These are phyloP conservation scores for Anableps anableps DNA, from an alignment of 2,797 vertebrate genomes.

Conservation along the genomic window DNA sequence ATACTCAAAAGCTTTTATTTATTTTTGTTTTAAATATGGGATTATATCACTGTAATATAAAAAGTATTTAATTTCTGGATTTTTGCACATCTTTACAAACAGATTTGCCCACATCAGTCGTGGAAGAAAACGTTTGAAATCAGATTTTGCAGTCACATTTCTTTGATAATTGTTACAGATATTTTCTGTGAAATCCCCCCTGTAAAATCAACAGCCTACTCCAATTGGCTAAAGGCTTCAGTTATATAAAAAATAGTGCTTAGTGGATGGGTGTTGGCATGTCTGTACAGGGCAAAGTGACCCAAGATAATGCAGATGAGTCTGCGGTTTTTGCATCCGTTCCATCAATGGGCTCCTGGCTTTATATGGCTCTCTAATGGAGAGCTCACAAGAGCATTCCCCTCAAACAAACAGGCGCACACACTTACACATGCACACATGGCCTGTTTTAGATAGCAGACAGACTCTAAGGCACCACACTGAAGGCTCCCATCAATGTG, in stretches of 20 bases:
- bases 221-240: neutral
- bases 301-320: constrained; percentile 38
- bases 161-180: neutral
- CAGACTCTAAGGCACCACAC: constrained; percentile 26
- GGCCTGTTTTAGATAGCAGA: neutral
- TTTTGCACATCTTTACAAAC: too few relatives aligned
- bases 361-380: constrained; percentile 43
- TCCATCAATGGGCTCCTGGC: constrained; percentile 37
- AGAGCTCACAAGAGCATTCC: constrained; percentile 32
- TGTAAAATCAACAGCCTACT: neutral
- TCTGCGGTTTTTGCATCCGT: constrained; percentile 29
- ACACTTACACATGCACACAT: constrained; percentile 2
- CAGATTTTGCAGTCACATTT: neutral
- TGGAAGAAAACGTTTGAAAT: neutral
- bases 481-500: constrained; percentile 33
- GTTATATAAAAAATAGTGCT: neutral
- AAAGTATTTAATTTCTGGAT: too few relatives aligned
- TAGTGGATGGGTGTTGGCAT: neutral
- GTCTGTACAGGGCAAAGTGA: constrained; percentile 8
- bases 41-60: too few relatives aligned
- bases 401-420: neutral
- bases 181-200: neutral
- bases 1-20: too few relatives aligned
- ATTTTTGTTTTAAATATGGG: too few relatives aligned
- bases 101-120: neutral